phyloP scores from a whole-genome alignment of 1,140 invertebrate species.

The Drosophila willistoni region DNA sequence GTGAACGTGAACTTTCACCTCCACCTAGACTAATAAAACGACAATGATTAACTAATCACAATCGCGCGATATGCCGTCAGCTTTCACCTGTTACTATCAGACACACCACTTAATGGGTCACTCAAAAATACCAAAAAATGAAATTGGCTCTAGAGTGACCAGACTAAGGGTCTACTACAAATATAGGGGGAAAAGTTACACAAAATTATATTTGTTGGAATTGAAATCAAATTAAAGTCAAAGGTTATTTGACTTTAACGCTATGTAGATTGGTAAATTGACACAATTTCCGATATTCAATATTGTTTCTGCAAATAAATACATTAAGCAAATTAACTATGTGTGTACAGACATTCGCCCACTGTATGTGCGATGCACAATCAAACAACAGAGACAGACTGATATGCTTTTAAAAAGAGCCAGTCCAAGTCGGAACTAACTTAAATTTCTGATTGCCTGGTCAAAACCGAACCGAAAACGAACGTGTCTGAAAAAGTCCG shows the following conservation, averaged over 20 bases:
- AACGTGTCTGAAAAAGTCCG: constrained; percentile 80
- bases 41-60: constrained; percentile 58
- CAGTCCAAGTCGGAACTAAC: constrained; percentile 2
- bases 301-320: background rate
- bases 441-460: constrained; percentile 55
- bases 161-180: background rate
- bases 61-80: constrained; percentile 32
- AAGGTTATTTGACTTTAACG: too few species aligned
- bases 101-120: background rate
- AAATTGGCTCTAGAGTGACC: background rate
- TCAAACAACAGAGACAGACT: background rate
- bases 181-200: background rate
- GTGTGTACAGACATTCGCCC: background rate
- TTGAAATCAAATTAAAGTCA: too few species aligned
- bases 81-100: constrained; percentile 57
- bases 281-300: too few species aligned
- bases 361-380: background rate
- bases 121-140: background rate
- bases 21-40: constrained; percentile 17
- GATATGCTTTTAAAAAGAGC: constrained; percentile 1
- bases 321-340: too few species aligned
- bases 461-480: constrained; percentile 77
- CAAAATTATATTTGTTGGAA: background rate
- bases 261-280: too few species aligned
- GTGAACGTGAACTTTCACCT: constrained; percentile 69